These are phyloP conservation scores for Rhagoletis pomonella DNA, from an alignment of 1,140 invertebrate genomes.

Conservation along the genomic window DNA sequence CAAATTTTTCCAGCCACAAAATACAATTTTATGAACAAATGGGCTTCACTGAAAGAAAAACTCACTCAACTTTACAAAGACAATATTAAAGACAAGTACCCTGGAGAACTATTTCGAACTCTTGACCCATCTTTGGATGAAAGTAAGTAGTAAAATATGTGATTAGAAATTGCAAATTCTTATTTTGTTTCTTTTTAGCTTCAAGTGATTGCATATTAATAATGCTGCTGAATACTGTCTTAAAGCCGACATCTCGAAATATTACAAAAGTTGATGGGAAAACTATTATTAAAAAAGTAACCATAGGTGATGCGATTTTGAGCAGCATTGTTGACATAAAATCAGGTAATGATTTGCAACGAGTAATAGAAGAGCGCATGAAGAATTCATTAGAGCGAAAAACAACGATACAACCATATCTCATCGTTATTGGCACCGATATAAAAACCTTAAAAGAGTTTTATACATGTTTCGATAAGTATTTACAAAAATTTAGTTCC, in stretches of 20 bases:
- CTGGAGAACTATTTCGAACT: background rate
- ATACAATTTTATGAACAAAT: background rate
- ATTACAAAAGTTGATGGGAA: background rate
- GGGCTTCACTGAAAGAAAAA: background rate
- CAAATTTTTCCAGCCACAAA: background rate
- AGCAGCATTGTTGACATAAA: slow-evolving; percentile 3
- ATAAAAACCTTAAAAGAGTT: background rate
- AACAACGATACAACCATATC: slow-evolving; percentile 21
- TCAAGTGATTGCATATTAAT: background rate
- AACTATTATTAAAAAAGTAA: background rate
- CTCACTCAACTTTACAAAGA: background rate
- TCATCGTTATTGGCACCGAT: background rate
- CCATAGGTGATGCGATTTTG: background rate
- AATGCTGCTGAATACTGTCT: slow-evolving; percentile 17
- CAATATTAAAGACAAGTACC: slow-evolving; percentile 13
- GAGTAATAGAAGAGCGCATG: background rate
- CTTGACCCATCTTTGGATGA: background rate
- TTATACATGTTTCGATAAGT: background rate
- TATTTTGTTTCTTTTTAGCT: background rate
- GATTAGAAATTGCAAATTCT: background rate
- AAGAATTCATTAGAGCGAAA: background rate
- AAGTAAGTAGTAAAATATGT: background rate
- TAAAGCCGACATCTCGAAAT: slow-evolving; percentile 10
- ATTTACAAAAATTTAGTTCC: background rate
- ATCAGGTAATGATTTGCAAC: background rate